These are phyloP conservation scores for Eilema depressum DNA, from an alignment of 2,888 invertebrate species.

Conservation along the genomic window DNA sequence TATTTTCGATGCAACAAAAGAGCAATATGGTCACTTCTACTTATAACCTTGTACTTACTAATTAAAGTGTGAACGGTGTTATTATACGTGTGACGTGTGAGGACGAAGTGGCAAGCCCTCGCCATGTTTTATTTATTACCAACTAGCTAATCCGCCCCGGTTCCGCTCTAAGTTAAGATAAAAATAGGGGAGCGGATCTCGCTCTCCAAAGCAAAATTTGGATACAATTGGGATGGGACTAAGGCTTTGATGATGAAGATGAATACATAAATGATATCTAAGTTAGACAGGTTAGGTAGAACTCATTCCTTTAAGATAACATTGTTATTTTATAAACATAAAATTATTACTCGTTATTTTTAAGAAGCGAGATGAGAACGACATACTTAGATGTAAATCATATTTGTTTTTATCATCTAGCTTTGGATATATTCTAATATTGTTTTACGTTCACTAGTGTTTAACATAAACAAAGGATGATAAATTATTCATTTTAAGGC, in stretches of 20 bases:
- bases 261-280: background rate
- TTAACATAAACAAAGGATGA: too few species aligned
- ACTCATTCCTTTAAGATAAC: background rate
- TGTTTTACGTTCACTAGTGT: too few species aligned
- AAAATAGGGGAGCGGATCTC: background rate
- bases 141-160: background rate
- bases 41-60: background rate
- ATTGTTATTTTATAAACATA: background rate
- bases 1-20: background rate
- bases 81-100: background rate
- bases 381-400: background rate
- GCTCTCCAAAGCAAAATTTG: background rate
- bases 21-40: slow-evolving; percentile 3
- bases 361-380: background rate
- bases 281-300: background rate
- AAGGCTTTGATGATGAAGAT: background rate
- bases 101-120: background rate
- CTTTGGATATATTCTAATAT: too few species aligned
- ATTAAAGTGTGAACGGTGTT: background rate
- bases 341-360: background rate
- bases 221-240: background rate
- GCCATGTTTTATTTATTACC: background rate
- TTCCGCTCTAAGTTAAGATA: background rate
- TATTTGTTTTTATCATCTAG: background rate
- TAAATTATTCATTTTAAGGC: background rate